Base-by-base conservation (phyloP, 2,797 vertebrate genomes). In the Tamandua tetradactyla region DNA sequence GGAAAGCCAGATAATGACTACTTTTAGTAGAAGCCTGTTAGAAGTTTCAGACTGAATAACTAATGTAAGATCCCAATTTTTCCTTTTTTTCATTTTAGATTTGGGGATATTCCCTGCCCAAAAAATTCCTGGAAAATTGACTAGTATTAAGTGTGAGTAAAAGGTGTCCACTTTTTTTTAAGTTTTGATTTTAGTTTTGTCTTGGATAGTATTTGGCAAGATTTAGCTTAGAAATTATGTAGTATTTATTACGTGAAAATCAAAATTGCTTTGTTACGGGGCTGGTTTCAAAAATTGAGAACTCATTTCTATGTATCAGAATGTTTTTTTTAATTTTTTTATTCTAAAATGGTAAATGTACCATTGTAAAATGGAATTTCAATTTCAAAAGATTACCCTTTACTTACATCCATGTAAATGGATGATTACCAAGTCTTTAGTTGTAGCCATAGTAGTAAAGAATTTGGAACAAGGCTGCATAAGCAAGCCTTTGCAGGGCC, bases 1-100 rank as follows among this genome's bases (percentile, higher is more conserved):
- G 95, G 93, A 78, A 96, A 72, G 91, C 95, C 96, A 94, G 93
- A 96, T 92, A 95, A 82, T 96, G 47, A 94, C 86, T 90, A 96
- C 96, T 95, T 96, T 94, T 94, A 97, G 87, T 96, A 93, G 95
- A 97, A 96, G 93, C 94, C 40, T 47, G 93, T 86, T 94, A 92
- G 92, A 96, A 81, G 89, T 81, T 97, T 59, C 84, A 96, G 90
- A 80, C 1, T 87, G 91, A 94, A 2, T 94, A 94, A 95, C 91
- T 97, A 94, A 95, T 95, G 13, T 2, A 52, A 96, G 94, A 98
- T 98, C 95, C 95, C 96, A 97, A 92, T 98, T 98, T 87, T 97
- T 96, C 97, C 98, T 90, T 96, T 97, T 98, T 93, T 98, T 97
- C 98, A 92, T 98, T 98, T 98, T 97, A 98, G 98, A 98, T 98